Evolutionary conservation across 2,797 vertebrate genomes (phyloP).

Genomic region (Passerculus sandwichensis): DNA sequence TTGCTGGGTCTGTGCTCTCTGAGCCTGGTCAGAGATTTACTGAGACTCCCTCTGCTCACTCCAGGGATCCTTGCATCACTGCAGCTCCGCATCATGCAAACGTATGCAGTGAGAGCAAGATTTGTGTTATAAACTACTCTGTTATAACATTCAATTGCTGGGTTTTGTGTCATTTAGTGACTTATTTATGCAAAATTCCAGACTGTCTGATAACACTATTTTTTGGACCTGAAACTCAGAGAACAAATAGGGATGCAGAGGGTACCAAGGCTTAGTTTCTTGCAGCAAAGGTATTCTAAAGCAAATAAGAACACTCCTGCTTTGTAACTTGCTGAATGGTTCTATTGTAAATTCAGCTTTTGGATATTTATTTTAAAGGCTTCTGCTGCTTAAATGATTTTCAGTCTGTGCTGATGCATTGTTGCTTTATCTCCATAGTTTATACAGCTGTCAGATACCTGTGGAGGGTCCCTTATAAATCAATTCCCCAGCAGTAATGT

Average conservation of each 20-base stretch:
- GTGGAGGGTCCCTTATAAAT: constrained; percentile 58
- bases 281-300: background rate
- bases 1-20: background rate
- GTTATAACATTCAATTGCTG: background rate
- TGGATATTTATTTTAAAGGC: background rate
- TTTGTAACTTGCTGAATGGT: background rate
- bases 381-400: constrained; percentile 42
- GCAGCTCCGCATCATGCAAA: background rate
- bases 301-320: background rate
- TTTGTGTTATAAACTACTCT: background rate
- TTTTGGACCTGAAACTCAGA: background rate
- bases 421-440: constrained; percentile 42
- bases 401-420: constrained; percentile 1
- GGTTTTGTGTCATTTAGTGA: background rate
- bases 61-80: background rate
- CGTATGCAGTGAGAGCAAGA: background rate
- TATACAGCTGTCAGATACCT: constrained; percentile 62
- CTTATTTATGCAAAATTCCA: background rate
- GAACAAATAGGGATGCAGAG: background rate
- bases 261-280: background rate
- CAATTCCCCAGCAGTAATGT: background rate
- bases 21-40: background rate
- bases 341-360: background rate
- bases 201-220: background rate
- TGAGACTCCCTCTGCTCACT: background rate